Percentiles rank a stretch among this genome's conserved stretches.
These are phyloP conservation scores for Nemapogon koenigi DNA, from an alignment of 2,888 invertebrate species.

Conservation along the genomic window DNA sequence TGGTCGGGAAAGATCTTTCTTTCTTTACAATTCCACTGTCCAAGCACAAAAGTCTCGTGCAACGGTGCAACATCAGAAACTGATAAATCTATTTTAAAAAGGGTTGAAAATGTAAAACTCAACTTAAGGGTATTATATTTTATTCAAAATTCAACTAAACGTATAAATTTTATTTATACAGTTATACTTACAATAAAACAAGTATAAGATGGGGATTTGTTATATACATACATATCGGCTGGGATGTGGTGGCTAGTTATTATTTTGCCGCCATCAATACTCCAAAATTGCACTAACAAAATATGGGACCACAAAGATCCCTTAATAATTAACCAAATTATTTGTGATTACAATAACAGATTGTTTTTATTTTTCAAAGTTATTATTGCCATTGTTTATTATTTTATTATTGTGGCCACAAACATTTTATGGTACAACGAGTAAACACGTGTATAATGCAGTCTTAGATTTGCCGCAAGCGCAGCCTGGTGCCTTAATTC, in stretches of 20 bases:
- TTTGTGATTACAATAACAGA: too few relatives aligned
- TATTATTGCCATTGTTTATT: neutral
- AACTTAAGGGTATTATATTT: slow-evolving; percentile 25
- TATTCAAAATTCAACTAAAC: slow-evolving; percentile 65
- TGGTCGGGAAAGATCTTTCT: too few relatives aligned
- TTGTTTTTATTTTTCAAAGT: neutral
- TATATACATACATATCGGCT: slow-evolving; percentile 45
- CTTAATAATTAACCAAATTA: too few relatives aligned
- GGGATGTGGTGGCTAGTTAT: slow-evolving; percentile 21
- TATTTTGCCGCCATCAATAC: slow-evolving; percentile 20
- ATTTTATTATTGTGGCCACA: neutral
- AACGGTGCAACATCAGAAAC: too few relatives aligned
- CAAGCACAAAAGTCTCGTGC: too few relatives aligned
- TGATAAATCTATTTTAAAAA: too few relatives aligned
- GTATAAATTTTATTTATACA: slow-evolving; percentile 66
- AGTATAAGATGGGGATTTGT: slow-evolving; percentile 40
- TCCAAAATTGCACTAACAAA: slow-evolving; percentile 59
- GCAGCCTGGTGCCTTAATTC: slow-evolving; percentile 28
- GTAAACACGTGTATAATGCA: slow-evolving; percentile 35
- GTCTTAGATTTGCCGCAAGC: slow-evolving; percentile 47
- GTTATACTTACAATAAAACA: slow-evolving; percentile 35
- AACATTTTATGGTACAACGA: neutral
- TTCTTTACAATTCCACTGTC: too few relatives aligned
- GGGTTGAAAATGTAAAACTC: too few relatives aligned
- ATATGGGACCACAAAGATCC: slow-evolving; percentile 15